Conservation (phyloP, 2,113 vertebrate genomes). For the Muscicapa adusta region DNA sequence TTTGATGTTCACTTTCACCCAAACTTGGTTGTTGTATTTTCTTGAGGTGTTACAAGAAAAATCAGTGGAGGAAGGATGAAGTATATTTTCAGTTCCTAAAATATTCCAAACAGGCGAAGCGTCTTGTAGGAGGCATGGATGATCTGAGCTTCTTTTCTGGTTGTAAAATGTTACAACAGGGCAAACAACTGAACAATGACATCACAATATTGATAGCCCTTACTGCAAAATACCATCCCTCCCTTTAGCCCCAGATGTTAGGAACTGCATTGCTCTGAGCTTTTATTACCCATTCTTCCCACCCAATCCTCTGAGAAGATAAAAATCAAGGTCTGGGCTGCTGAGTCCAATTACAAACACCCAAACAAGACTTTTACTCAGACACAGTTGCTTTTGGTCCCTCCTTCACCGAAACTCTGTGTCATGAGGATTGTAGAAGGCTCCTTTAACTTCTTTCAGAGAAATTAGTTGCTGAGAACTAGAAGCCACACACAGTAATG, state of each 20-base stretch:
- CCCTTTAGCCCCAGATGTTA: not conserved
- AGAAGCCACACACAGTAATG: not conserved
- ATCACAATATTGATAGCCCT: not conserved
- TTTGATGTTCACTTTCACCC: not conserved
- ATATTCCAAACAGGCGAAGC: not conserved
- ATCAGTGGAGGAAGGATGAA: not conserved
- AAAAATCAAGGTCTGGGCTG: conserved; percentile 11
- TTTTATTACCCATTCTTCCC: not conserved
- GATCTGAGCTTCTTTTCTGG: not conserved
- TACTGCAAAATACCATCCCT: not conserved
- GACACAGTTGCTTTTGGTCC: not conserved
- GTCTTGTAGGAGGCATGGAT: not conserved
- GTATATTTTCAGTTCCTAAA: not conserved
- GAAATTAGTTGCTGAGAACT: not conserved
- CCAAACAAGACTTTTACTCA: not conserved
- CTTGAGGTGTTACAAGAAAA: not conserved
- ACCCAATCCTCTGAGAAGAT: not conserved
- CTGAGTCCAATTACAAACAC: conserved; percentile 41
- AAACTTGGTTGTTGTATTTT: accelerated
- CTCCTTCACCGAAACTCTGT: not conserved
- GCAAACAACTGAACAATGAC: not conserved
- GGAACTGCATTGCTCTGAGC: not conserved
- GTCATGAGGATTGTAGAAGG: not conserved
- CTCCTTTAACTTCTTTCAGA: not conserved
- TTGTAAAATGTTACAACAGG: not conserved